These are phyloP conservation scores for Neofelis nebulosa DNA, from an alignment of 2,113 vertebrate species.

Conservation along the genomic window DNA sequence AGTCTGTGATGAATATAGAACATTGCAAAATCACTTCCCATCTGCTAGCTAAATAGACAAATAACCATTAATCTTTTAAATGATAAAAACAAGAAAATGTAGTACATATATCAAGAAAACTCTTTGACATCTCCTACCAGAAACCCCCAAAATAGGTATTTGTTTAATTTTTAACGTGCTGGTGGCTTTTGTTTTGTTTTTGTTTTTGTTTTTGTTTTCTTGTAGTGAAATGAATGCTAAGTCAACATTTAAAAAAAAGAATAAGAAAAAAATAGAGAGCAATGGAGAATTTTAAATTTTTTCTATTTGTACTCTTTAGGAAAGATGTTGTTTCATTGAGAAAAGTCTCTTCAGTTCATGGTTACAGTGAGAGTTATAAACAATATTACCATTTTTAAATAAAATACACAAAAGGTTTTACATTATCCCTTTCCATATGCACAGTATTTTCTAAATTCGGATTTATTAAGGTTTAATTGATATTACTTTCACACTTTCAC, in stretches of 20 bases:
- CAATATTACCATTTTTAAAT: not conserved
- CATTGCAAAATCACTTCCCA: slow-evolving; percentile 83
- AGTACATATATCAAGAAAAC: slow-evolving; percentile 54
- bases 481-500: not conserved
- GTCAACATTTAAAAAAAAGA: not conserved
- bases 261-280: not conserved
- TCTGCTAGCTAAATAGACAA: slow-evolving; percentile 87
- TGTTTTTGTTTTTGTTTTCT: not conserved
- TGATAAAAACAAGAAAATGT: slow-evolving; percentile 83
- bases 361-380: not conserved
- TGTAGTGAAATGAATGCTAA: slow-evolving; percentile 12
- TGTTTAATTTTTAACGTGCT: slow-evolving; percentile 59
- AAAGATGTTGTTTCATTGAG: not conserved
- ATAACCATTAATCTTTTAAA: slow-evolving; percentile 83
- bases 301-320: not conserved
- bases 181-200: not conserved
- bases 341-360: not conserved
- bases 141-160: slow-evolving; percentile 34
- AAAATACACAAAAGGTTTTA: not conserved
- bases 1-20: slow-evolving; percentile 72
- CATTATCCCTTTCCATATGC: not conserved
- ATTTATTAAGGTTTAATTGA: not conserved
- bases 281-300: not conserved
- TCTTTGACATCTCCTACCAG: slow-evolving; percentile 52
- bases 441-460: not conserved